Base-by-base conservation (phyloP, 2,888 invertebrate genomes). In the Invenusta paracnida region DNA sequence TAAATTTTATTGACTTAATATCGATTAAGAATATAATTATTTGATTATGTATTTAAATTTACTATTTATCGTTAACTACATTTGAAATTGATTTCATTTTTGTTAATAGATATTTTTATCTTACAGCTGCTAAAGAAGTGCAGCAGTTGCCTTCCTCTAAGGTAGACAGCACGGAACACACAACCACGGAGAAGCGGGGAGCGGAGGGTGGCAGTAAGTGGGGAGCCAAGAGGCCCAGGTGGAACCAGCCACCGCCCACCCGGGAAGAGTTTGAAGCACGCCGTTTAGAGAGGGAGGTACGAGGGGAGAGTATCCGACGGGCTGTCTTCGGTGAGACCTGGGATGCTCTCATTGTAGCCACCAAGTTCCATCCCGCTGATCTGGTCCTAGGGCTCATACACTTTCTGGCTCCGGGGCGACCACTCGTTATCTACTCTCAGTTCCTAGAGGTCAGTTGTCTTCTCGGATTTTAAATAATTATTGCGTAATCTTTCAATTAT, bases 291-390 rank as follows among this genome's bases (percentile, higher is more conserved):
- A 27, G 84, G 67, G 67, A 73, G 11, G 27, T 28, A 31, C 25
- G 84, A n/a, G 29, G 67, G 29, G 84, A 84, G 30, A n/a, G 11
- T 11, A 67, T 73, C 66, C 25, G 81, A 1, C 2, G 11, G 17
- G 17, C 11, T 5, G 31, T 84, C 29, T 13, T 84, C 17, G n/a
- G 13, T 2, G 25, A 25, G 1, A 17, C 1, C n/a, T 81, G 73
- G 67, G 28, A 84, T 28, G 23, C 73, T 13, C 87, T 92, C 85
- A 90, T 92, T 25, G 93, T 98, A 87, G 94, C 94, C 0, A 94
- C 94, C 86, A 96, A 95, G 91, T 96, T 96, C 90, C 95, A 97
- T 92, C 97, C 97, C 0, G 92, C 94, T 5, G 94, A 94, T 88
- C 94, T 97, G 87, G 93, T 95, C 29, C 93, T 94, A 88, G 94